These are phyloP conservation scores for Menidia beryllina DNA, from an alignment of 2,113 vertebrate genomes.

Conservation along the genomic window DNA sequence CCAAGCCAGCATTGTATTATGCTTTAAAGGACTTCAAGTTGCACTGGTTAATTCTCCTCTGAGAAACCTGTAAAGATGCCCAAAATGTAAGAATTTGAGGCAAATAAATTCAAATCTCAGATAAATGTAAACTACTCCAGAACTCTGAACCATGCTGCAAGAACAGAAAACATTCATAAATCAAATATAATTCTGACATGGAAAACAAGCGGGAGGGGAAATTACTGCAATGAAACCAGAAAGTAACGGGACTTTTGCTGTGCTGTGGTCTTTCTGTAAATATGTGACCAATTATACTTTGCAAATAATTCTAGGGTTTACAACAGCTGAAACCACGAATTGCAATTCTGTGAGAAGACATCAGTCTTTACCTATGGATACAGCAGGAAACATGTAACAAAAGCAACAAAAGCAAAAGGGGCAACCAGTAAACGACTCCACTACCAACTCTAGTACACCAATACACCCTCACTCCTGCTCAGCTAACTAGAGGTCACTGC, in stretches of 20 bases:
- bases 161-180: slow-evolving; percentile 43
- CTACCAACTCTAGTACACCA: slow-evolving; percentile 14
- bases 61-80: not conserved
- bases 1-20: too few relatives aligned
- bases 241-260: slow-evolving; percentile 37
- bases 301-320: slow-evolving; percentile 26
- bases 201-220: slow-evolving; percentile 4
- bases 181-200: slow-evolving; percentile 25
- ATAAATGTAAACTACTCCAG: slow-evolving; percentile 5
- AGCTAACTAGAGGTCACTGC: slow-evolving; percentile 44
- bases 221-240: slow-evolving; percentile 29
- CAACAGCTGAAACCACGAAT: slow-evolving; percentile 14
- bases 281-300: slow-evolving; percentile 29
- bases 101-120: slow-evolving; percentile 4
- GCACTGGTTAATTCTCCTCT: not conserved
- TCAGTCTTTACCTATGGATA: slow-evolving; percentile 3
- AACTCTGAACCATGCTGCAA: slow-evolving; percentile 9
- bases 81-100: slow-evolving; percentile 27
- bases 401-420: slow-evolving; percentile 19
- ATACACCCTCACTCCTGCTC: slow-evolving; percentile 32
- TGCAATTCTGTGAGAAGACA: not conserved
- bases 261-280: slow-evolving; percentile 37
- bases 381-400: slow-evolving; percentile 9
- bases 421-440: not conserved
- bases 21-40: not conserved